Evolutionary conservation across 2,113 vertebrate species (phyloP).

Genomic region (Rousettus leschenaultii): DNA sequence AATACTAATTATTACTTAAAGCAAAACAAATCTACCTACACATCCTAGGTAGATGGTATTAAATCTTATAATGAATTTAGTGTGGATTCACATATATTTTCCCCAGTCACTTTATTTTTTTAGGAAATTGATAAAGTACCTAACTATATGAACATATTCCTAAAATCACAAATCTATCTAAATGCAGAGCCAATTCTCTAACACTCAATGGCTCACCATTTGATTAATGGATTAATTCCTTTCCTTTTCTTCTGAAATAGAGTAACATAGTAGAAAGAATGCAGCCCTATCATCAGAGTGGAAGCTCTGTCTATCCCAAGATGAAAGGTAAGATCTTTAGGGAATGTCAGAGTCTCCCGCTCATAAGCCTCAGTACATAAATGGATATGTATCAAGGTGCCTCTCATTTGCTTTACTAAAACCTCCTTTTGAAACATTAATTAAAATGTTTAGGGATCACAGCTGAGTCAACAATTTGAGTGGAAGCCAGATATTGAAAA

Average conservation of each 20-base stretch:
- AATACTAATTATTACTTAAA: neutral
- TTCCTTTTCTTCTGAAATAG: neutral
- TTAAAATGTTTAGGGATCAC: slow-evolving; percentile 64
- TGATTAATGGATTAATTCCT: neutral
- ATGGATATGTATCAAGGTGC: slow-evolving; percentile 37
- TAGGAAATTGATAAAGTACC: neutral
- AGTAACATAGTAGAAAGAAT: neutral
- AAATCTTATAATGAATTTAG: neutral
- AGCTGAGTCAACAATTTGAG: slow-evolving; percentile 56
- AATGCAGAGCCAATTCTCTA: slow-evolving; percentile 11
- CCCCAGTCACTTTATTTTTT: neutral
- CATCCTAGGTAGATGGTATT: neutral
- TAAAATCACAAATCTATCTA: neutral
- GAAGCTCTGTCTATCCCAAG: neutral
- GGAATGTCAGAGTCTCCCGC: neutral
- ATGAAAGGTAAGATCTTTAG: neutral
- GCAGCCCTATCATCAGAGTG: neutral
- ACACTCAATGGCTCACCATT: neutral
- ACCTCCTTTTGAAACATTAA: slow-evolving; percentile 51
- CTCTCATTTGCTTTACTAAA: slow-evolving; percentile 54
- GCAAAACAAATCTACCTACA: neutral
- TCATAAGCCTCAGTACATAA: slow-evolving; percentile 43
- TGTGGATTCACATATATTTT: neutral
- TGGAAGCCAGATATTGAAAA: slow-evolving; percentile 46
- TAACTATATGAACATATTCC: neutral